A percentile compares a stretch with the other conserved stretches of the same genome.
Evolutionary conservation across 2,888 invertebrate species (phyloP).

Genomic region (Agrochola lychnidis): DNA sequence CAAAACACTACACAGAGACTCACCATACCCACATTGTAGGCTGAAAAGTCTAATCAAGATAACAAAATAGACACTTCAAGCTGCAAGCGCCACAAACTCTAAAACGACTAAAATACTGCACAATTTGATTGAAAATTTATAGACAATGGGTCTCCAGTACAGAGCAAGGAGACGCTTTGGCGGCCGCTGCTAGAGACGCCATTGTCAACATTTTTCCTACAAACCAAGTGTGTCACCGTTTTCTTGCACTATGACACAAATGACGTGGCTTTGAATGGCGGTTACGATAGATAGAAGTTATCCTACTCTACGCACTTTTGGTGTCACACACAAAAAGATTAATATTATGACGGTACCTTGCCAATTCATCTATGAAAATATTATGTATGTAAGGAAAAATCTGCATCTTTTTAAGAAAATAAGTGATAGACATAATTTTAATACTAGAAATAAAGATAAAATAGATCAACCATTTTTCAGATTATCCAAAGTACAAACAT

Average conservation of each 20-base stretch:
- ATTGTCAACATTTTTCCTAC: background rate
- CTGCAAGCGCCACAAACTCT: background rate
- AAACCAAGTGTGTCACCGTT: background rate
- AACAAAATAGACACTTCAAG: background rate
- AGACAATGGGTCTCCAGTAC: constrained; percentile 12
- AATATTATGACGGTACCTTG: no score
- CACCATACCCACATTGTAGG: background rate
- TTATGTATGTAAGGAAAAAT: no score
- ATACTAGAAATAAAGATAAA: no score
- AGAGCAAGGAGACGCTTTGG: background rate
- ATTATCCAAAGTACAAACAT: no score
- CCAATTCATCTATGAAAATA: no score
- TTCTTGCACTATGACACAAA: background rate
- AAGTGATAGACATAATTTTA: no score
- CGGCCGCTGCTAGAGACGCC: background rate
- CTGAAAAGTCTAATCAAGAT: background rate
- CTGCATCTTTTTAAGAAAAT: no score
- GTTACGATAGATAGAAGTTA: background rate
- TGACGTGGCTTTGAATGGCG: background rate
- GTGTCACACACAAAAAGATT: no score
- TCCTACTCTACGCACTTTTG: background rate
- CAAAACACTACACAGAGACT: background rate
- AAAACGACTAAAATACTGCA: constrained; percentile 21
- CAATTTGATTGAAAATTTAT: constrained; percentile 33
- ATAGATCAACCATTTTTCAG: no score